A percentile compares a stretch with the other conserved stretches of the same genome.
phyloP scores from a whole-genome alignment of 2,797 vertebrate species.

The Erpetoichthys calabaricus region DNA sequence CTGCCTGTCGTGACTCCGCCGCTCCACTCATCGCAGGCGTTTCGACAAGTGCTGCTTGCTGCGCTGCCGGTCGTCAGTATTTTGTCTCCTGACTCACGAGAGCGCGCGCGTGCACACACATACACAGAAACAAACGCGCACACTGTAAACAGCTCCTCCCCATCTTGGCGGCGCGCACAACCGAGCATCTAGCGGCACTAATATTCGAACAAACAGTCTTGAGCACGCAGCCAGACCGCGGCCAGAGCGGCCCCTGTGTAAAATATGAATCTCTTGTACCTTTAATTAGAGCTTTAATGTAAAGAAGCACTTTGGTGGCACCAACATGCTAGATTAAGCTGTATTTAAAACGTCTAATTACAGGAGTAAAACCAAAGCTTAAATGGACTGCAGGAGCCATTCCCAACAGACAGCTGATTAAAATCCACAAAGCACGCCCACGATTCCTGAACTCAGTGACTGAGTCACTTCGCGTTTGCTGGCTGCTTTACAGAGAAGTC shows the following conservation, averaged over 20 bases:
- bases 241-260: not conserved
- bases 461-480: not conserved
- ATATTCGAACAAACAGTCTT: not conserved
- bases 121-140: not conserved
- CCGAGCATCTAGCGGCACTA: not conserved
- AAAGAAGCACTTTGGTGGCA: slow-evolving; percentile 4
- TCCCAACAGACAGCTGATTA: slow-evolving; percentile 1
- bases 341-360: slow-evolving; percentile 1
- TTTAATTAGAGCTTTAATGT: slow-evolving; percentile 1
- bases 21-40: too few species aligned
- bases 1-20: too few species aligned
- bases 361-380: slow-evolving; percentile 2
- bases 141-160: not conserved
- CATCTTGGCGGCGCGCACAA: not conserved
- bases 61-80: too few species aligned
- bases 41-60: too few species aligned
- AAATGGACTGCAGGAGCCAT: not conserved
- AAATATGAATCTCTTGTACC: slow-evolving; percentile 3
- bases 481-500: too few species aligned
- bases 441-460: not conserved
- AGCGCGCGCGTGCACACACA: not conserved
- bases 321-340: slow-evolving; percentile 3
- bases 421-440: slow-evolving; percentile 2
- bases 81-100: too few species aligned
- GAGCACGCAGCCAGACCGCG: not conserved